Evolutionary conservation across 2,888 invertebrate genomes (phyloP), one percentile per base, ranked within the genome.

Genomic region (Limulus polyphemus): DNA sequence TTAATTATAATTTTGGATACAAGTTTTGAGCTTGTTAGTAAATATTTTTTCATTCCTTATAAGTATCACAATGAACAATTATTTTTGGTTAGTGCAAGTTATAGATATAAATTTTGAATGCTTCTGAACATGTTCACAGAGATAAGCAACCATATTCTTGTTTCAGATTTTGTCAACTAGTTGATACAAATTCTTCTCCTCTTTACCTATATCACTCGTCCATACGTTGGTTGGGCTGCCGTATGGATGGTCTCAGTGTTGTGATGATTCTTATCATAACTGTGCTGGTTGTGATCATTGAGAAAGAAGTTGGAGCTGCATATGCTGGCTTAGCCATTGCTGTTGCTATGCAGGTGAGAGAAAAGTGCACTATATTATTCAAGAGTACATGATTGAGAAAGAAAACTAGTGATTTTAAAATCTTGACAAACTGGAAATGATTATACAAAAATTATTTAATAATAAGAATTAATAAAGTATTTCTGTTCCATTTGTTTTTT

Each of bases 261-360:
- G 61, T 75, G 54, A 76, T 80, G 32, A 77, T 79, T 1, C 75
- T 77, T 46, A 71, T 76, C 11, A 79, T 80, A 10, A 78, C 80
- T 7, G 69, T 80, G n/a, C 73, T 81, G 17, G 77, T 81, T 12
- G 77, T 83, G 47, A 69, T 77, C 11, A 73, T 81, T 0, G 76
- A 75, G 62, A 75, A 77, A 14, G 69, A 74, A 50, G 75, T 79
- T 60, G 71, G 77, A 3, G 79, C 83, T 1, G 80, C 82, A 1
- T 76, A 81, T 62, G 82, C 83, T 17, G 84, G 84, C 10, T 77
- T 84, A 63, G 83, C 83, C 1, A 74, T 84, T 65, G 77, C 82
- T 0, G 83, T 82, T 69, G 78, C 83, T 46, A 76, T 81, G 11
- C 79, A 79, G 74, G 80, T 80, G 69, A 65, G 70, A 16, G 49